Percentiles rank a stretch among this genome's conserved stretches.
Conservation (phyloP, 1,140 invertebrate genomes). For the Pseudomyrmex cubaensis region DNA sequence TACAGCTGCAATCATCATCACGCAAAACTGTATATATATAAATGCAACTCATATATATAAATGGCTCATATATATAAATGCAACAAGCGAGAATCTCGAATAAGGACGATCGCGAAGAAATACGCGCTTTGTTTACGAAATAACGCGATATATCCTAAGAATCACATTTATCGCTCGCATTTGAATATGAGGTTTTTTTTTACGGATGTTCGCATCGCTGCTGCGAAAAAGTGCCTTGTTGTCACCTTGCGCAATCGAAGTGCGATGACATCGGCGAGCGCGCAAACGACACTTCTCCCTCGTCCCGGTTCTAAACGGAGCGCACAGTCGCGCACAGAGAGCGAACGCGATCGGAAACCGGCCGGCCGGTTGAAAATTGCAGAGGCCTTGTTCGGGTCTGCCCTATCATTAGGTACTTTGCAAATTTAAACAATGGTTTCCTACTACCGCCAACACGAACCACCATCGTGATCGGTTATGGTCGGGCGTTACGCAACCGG, state of each 20-base stretch:
- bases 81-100: not conserved
- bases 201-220: slow-evolving; percentile 26
- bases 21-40: no score
- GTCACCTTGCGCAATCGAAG: slow-evolving; percentile 7
- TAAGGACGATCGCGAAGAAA: not conserved
- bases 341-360: slow-evolving; percentile 76
- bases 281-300: slow-evolving; percentile 17
- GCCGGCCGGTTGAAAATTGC: slow-evolving; percentile 77
- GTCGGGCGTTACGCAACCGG: slow-evolving; percentile 60
- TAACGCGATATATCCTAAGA: not conserved
- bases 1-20: no score
- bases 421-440: slow-evolving; percentile 84
- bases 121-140: not conserved
- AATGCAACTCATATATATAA: no score
- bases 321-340: not conserved
- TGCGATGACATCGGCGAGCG: slow-evolving; percentile 27
- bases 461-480: slow-evolving; percentile 66
- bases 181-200: not conserved
- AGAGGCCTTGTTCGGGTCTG: slow-evolving; percentile 79
- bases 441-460: slow-evolving; percentile 77
- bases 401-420: slow-evolving; percentile 83
- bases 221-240: slow-evolving; percentile 19
- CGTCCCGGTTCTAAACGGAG: slow-evolving; percentile 7
- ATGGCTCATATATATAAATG: no score
- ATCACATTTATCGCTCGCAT: not conserved